phyloP scores from a whole-genome alignment of 2,113 vertebrate genomes.

The Agapornis roseicollis region DNA sequence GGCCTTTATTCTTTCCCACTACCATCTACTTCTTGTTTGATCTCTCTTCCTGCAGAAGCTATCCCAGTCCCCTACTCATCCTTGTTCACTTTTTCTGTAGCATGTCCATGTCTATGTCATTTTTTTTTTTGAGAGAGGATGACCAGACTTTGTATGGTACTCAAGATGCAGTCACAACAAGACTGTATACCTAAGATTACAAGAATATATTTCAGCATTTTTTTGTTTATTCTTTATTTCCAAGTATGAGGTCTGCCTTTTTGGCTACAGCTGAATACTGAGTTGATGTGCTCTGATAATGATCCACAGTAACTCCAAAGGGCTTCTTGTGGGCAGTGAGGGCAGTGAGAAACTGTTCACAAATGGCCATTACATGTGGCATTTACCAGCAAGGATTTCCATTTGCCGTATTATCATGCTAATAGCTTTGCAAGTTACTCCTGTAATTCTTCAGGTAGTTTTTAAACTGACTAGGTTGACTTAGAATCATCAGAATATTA shows the following conservation, averaged over 20 bases:
- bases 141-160: background rate
- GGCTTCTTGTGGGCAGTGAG: background rate
- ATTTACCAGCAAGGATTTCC: background rate
- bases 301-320: background rate
- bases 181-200: background rate
- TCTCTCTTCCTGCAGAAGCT: background rate
- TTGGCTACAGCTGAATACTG: background rate
- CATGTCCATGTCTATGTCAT: background rate
- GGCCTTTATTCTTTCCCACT: background rate
- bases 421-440: background rate
- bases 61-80: background rate
- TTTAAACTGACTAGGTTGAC: background rate
- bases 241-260: background rate
- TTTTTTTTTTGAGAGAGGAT: background rate
- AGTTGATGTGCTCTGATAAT: background rate
- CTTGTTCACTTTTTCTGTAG: background rate
- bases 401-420: background rate
- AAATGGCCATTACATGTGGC: background rate
- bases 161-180: background rate
- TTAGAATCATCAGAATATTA: background rate
- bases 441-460: background rate
- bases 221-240: background rate
- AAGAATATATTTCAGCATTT: background rate
- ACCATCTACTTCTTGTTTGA: background rate
- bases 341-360: background rate